Conservation (phyloP, 2,113 vertebrate genomes). For the Sceloporus undulatus region DNA sequence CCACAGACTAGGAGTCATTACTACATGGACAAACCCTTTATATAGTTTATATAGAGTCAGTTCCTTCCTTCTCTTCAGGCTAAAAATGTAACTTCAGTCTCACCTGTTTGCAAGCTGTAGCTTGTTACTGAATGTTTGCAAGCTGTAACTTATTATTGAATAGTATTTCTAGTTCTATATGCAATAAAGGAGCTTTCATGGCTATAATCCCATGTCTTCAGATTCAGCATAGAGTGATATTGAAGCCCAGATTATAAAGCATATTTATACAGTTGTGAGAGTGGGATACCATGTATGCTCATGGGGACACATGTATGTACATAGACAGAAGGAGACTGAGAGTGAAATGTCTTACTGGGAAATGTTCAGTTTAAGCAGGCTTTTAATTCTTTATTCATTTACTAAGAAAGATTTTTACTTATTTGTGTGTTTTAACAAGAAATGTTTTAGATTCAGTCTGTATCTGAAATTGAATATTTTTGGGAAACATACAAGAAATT, state of each 20-base stretch:
- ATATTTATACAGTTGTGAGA: no score
- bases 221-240: no score
- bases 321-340: not conserved
- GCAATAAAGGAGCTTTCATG: no score
- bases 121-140: slow-evolving; percentile 1
- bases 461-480: not conserved
- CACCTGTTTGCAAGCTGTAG: slow-evolving; percentile 21
- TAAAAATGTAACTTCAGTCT: slow-evolving; percentile 7
- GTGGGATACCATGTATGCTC: no score
- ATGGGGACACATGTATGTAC: not conserved
- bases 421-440: not conserved
- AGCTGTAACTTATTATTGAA: no score
- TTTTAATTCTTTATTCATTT: not conserved
- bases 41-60: slow-evolving; percentile 20
- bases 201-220: no score
- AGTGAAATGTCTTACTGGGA: not conserved
- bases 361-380: not conserved
- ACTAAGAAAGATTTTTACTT: not conserved
- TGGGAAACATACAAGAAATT: not conserved
- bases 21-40: not conserved
- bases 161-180: no score
- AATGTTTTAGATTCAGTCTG: not conserved
- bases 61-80: slow-evolving; percentile 36
- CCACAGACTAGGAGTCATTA: not conserved
- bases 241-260: no score